Evolutionary conservation across 2,113 vertebrate species (phyloP), one percentile per base, ranked within the genome.

Genomic region (Dicrurus megarhynchus): DNA sequence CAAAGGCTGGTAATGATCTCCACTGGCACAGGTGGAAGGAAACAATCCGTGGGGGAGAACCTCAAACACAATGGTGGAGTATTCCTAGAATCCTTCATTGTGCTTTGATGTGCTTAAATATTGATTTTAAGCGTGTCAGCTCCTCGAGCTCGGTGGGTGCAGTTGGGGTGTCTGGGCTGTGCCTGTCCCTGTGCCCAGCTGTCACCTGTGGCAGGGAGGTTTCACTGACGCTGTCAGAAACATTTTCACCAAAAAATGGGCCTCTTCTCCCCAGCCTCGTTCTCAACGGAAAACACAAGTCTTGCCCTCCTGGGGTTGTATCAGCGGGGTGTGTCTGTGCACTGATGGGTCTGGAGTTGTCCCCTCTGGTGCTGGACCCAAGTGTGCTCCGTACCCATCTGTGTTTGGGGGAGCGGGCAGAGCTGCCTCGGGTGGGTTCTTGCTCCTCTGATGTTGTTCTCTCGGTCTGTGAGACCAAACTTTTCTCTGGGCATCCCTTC

Each of bases 381-480:
- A 5, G 8, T 0, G 26, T 49, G 18, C 60, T 50, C 59, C 0
- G 1, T 6, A 1, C 0, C 27, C 35, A 0, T 4, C 24, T 6
- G 44, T 13, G 69, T 33, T 24, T 2, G 30, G 11, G 50, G 37
- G 17, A 23, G 4, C 2, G 6, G 42, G 49, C 1, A 2, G 20
- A 0, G 13, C 19, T 16, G 80, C 6, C 69, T 9, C 17, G 0
- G 6, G 7, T 1, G 6, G 21, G 9, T 3, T 37, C 11, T 0
- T 3, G 33, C 42, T 70, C 37, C 49, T 33, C 37, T 12, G 53
- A 0, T 14, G 47, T 4, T 44, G 35, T 18, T 33, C 21, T 3
- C 1, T 21, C 22, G 0, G 6, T 1, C 18, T 5, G 22, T 1
- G 63, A 9, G 5, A 22, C 14, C 32, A 12, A 56, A 56, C 27